Evolutionary conservation across 2,113 vertebrate species (phyloP).

Genomic region (Xiphophorus hellerii): DNA sequence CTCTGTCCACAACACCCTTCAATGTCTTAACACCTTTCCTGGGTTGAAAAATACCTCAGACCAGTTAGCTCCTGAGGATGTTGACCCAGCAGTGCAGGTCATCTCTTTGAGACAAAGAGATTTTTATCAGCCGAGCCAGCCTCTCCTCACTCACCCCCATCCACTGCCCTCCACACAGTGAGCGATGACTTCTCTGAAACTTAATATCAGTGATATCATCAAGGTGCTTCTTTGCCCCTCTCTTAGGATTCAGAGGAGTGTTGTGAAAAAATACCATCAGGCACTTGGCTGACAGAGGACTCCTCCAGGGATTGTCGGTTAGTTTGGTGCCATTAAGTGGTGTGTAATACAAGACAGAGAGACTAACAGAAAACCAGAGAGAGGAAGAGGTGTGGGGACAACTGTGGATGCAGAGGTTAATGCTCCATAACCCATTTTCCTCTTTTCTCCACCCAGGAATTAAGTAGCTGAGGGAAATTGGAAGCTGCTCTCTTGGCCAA

Average conservation of each 20-base stretch:
- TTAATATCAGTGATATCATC: conserved; percentile 81
- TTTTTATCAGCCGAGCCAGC: conserved; percentile 68
- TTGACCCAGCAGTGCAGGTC: conserved; percentile 76
- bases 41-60: conserved; percentile 70
- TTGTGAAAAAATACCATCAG: conserved; percentile 64
- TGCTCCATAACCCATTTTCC: conserved; percentile 64
- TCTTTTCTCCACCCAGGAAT: conserved; percentile 50
- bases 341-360: conserved; percentile 68
- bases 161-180: conserved; percentile 50
- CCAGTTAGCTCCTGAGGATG: conserved; percentile 70
- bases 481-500: conserved; percentile 34
- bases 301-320: conserved; percentile 60
- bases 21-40: conserved; percentile 76
- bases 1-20: conserved; percentile 56
- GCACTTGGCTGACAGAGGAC: conserved; percentile 48
- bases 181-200: conserved; percentile 77
- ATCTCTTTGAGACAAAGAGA: conserved; percentile 77
- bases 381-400: conserved; percentile 18
- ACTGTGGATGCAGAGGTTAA: conserved; percentile 66
- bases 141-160: conserved; percentile 42
- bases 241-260: conserved; percentile 54
- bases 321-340: conserved; percentile 71
- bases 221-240: conserved; percentile 67
- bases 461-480: conserved; percentile 46
- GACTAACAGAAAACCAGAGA: conserved; percentile 17